Base-by-base conservation (phyloP, 2,113 vertebrate genomes). In the Xenopus borealis region DNA sequence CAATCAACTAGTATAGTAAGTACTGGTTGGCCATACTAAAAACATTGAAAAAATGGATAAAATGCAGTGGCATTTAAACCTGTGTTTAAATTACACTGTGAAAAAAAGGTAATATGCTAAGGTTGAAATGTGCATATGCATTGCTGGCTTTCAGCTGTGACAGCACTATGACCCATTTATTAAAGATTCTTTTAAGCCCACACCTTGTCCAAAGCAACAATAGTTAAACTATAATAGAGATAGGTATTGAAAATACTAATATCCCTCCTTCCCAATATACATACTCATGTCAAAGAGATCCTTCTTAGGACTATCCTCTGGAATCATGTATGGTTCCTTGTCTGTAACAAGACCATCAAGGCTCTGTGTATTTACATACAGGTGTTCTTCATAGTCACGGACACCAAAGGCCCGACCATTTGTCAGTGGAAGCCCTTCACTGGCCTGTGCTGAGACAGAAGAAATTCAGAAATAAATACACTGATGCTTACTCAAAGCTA, bases 271-370 rank as follows among this genome's bases (percentile, higher is more conserved):
- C 11, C 17, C 2, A n/a, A 3, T n/a, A 27, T 27, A 19, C 4
- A 75, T 88, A 99, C 97, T 94, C 97, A 99, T 99, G 72, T 99
- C 97, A 71, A 99, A 99, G 8, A 98, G 91, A 80, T 98, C 96
- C 79, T 94, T 98, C 79, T 94, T 92, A 44, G 97, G 96, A 79
- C 95, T 98, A 53, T 95, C 94, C 0, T 90, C 88, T 0, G 10
- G 71, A 0, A 0, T 68, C 20, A 72, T 79, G 0, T 17, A 76
- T 57, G 52, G 47, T 65, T 52, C 78, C 14, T 62, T 62, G 40
- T 82, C 87, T 0, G 80, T 63, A 12, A 90, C 89, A 81, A 90
- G 82, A 17, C 81, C 40, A 0, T 96, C 95, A 33, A 97, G 81
- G 71, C 82, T 94, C 86, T 95, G 94, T 0, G 95, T 99, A 86